Percentiles rank a stretch among this genome's conserved stretches.
Evolutionary conservation across 2,797 vertebrate species (phyloP).

Genomic region (Eutrigla gurnardus): DNA sequence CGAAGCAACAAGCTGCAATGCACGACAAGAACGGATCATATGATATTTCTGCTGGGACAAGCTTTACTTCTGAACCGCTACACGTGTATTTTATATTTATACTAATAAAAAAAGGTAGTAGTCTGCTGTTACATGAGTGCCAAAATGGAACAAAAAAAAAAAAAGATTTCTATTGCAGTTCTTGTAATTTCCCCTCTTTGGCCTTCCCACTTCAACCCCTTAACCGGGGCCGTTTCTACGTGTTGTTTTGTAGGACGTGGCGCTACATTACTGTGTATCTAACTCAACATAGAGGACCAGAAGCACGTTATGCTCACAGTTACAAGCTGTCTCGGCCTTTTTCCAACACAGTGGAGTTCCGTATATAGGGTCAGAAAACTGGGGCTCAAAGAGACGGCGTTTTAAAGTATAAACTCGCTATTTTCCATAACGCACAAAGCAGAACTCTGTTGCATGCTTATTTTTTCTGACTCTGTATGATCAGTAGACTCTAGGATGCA

Average conservation of each 20-base stretch:
- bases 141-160: constrained; percentile 77
- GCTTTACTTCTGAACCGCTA: constrained; percentile 72
- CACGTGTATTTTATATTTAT: constrained; percentile 72
- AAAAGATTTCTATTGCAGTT: constrained; percentile 66
- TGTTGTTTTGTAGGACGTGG: constrained; percentile 64
- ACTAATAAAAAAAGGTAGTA: constrained; percentile 56
- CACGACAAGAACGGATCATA: constrained; percentile 62
- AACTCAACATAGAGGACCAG: constrained; percentile 36
- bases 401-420: constrained; percentile 62
- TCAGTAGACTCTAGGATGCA: constrained; percentile 76
- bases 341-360: constrained; percentile 26
- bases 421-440: constrained; percentile 77
- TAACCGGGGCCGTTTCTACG: constrained; percentile 43
- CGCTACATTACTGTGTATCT: constrained; percentile 36
- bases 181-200: constrained; percentile 36
- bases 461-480: constrained; percentile 72
- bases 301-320: constrained; percentile 41
- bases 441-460: constrained; percentile 81
- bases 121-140: constrained; percentile 80
- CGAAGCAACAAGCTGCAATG: constrained; percentile 66
- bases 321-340: constrained; percentile 30
- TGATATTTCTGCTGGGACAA: constrained; percentile 60
- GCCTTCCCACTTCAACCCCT: constrained; percentile 50
- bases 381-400: constrained; percentile 50
- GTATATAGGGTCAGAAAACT: constrained; percentile 62